Base-by-base conservation (phyloP, 2,888 invertebrate species). In the Meliscaeva auricollis region DNA sequence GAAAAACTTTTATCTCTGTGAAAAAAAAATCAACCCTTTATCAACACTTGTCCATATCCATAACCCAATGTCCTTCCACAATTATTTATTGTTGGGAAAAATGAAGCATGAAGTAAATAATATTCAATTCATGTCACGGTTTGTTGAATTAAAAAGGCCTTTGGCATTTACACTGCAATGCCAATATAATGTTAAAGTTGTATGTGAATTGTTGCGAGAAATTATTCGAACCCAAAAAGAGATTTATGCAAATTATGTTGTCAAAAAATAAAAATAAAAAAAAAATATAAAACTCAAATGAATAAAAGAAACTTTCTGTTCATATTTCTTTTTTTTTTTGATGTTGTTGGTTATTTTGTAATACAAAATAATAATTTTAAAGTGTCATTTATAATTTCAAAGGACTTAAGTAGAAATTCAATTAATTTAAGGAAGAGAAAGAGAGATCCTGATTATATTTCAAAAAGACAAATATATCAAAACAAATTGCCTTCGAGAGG, bases 401-500 rank as follows among this genome's bases (percentile, higher is more conserved):
- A 54, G 26, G 30, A 32, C 30, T 58, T 20, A 58, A 38, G 20
- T 13, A 20, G 8, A 38, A 58, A 58, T 58, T 58, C 11, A 58
- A 38, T 58, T 58, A 58, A 58, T 58, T 58, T 20, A 56, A 26
- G 4, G 26, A 26, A 26, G 35, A 38, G 35, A 8, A 5, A 38
- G 35, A 38, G 2, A 32, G 11, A 35, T 13, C 2, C 56, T 20
- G 17, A 56, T 35, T 58, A 17, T 35, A 13, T 35, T 35, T 58
- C 35, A 13, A 54, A 32, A 32, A 35, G 17, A 58, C 17, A 17
- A 48, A 17, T 58, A 30, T 35, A 58, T 58, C 58, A 58, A 35
- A 35, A 20, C 3, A 58, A 58, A 58, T 58, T 35, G 58, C 58
- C 15, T 58, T 20, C 1, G 1, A 35, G 7, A 35, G 20, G 35